Evolutionary conservation across 2,113 vertebrate genomes (phyloP), one percentile per base, ranked within the genome.

Genomic region (Cyprinus carpio): DNA sequence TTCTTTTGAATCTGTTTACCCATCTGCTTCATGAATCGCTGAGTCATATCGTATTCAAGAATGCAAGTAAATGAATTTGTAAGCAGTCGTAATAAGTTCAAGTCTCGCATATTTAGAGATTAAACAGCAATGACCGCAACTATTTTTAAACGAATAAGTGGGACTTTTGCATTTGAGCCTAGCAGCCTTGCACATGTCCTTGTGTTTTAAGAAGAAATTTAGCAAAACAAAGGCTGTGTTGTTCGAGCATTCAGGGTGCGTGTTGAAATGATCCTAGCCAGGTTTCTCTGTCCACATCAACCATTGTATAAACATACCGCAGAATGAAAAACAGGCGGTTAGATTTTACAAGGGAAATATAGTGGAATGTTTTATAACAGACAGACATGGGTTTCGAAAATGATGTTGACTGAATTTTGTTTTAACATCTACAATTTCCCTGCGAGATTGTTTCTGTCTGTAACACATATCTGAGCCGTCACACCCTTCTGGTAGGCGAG

Each of bases 321-420:
- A 81, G 77, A 81, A 89, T 86, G 79, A 87, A 85, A 90, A 89
- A 83, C 88, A 87, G 80, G 84, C 81, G 67, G 85, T 69, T 27
- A 56, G 83, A 64, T 79, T 78, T 85, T 81, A 88, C 23, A 34
- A 83, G 75, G 67, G 60, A 81, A 88, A 85, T 82, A 81, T 67
- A 60, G 77, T 87, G 78, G 60, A 76, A 87, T 79, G 74, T 46
- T 84, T 87, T 89, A 78, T 74, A 60, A 51, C 74, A 84, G 72
- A 27, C 43, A 83, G 74, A 83, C 54, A 12, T 60, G 34, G 11
- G 67, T 83, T 64, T 79, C 74, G 64, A 83, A 84, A 90, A 86
- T 84, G 25, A 87, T 75, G 46, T 54, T 86, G 80, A 85, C 43
- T 60, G 58, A 67, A n/a, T 77, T 86, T 78, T 79, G 9, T 76